These are phyloP conservation scores for Kryphioiulus occultus DNA, from an alignment of 2,888 invertebrate species.

Conservation along the genomic window DNA sequence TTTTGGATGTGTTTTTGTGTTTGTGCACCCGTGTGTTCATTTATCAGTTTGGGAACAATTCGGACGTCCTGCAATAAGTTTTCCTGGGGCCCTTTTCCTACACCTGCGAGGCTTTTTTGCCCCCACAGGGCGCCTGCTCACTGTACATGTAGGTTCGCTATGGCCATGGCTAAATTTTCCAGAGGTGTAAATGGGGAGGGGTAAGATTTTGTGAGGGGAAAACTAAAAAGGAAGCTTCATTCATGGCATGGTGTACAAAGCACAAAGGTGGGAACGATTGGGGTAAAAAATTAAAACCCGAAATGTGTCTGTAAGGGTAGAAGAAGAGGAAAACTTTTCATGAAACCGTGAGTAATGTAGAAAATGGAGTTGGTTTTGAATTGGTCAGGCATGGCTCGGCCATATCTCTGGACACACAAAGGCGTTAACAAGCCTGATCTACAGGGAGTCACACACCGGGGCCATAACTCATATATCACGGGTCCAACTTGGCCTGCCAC, in stretches of 20 bases:
- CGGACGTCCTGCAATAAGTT: background rate
- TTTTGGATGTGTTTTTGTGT: background rate
- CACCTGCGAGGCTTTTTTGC: conserved; percentile 10
- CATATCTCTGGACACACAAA: conserved; percentile 14
- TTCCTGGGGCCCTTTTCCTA: background rate
- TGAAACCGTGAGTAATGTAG: background rate
- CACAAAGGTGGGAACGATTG: background rate
- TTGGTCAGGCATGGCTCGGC: conserved; percentile 4
- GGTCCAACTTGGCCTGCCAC: conserved; percentile 27
- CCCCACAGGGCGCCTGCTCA: background rate
- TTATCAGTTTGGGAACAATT: conserved; percentile 14
- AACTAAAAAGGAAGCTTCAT: conserved; percentile 1
- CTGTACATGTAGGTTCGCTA: background rate
- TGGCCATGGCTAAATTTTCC: background rate
- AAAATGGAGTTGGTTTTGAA: background rate
- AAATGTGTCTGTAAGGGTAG: background rate
- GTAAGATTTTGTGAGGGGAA: background rate
- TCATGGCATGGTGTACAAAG: background rate
- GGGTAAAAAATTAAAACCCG: background rate
- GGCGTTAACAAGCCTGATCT: conserved; percentile 44
- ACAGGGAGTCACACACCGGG: conserved; percentile 43
- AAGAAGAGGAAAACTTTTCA: background rate
- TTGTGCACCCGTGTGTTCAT: conserved; percentile 25
- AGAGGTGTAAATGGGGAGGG: background rate
- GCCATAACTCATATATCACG: conserved; percentile 42